Percentiles rank a stretch among this genome's conserved stretches.
Evolutionary conservation across 2,888 invertebrate species (phyloP).

Genomic region (Callinectes sapidus): DNA sequence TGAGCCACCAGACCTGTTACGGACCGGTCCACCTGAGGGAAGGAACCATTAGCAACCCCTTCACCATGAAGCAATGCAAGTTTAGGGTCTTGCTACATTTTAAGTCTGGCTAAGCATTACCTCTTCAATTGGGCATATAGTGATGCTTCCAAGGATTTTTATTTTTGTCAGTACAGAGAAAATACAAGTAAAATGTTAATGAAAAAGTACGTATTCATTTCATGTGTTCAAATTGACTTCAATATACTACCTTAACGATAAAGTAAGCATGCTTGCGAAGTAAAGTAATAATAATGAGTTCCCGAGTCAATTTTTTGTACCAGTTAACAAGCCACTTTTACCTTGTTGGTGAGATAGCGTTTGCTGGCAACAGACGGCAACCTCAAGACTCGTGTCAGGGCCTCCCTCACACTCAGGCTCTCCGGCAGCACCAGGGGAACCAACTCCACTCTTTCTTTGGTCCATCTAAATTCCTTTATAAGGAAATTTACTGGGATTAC

Average conservation of each 20-base stretch:
- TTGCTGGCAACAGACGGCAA: constrained; percentile 96
- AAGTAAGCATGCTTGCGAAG: too few relatives aligned
- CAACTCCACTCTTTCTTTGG: constrained; percentile 78
- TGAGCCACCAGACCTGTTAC: constrained; percentile 96
- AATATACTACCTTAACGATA: too few relatives aligned
- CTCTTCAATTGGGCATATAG: background rate
- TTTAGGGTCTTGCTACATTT: background rate
- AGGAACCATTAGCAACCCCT: background rate
- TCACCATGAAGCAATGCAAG: background rate
- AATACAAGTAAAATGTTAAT: background rate
- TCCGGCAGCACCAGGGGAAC: constrained; percentile 80
- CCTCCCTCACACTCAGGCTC: constrained; percentile 81
- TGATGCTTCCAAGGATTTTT: background rate
- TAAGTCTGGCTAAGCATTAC: background rate
- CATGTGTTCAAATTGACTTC: too few relatives aligned
- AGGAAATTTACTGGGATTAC: background rate
- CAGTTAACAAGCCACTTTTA: background rate
- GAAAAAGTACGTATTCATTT: too few relatives aligned
- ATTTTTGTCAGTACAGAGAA: background rate
- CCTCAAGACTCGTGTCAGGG: constrained; percentile 87
- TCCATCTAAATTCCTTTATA: constrained; percentile 81
- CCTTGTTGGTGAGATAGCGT: constrained; percentile 93
- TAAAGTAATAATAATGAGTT: too few relatives aligned
- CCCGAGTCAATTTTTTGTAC: too few relatives aligned
- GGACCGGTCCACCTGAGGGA: constrained; percentile 86